These are phyloP conservation scores for Halcyon badia DNA, from an alignment of 2,797 vertebrate species.

Conservation along the genomic window DNA sequence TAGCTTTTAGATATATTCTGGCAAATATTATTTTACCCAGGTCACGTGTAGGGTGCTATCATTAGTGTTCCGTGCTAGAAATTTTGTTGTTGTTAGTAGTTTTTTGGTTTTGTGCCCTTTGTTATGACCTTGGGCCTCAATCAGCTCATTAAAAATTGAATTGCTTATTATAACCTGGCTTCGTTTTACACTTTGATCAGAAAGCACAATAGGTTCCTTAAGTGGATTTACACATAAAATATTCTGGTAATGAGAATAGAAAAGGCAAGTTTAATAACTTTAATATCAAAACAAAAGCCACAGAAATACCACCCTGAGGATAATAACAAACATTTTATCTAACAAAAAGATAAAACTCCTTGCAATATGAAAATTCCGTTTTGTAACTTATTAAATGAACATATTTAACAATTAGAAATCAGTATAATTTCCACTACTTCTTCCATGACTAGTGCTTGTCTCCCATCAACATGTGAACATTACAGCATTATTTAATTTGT, in stretches of 20 bases:
- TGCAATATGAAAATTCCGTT: slow-evolving; percentile 71
- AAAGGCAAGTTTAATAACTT: slow-evolving; percentile 78
- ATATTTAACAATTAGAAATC: slow-evolving; percentile 51
- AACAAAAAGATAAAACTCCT: slow-evolving; percentile 72
- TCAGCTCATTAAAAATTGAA: slow-evolving; percentile 90
- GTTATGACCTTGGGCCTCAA: slow-evolving; percentile 79
- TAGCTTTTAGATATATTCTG: slow-evolving; percentile 39
- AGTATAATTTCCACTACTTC: slow-evolving; percentile 47
- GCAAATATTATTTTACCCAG: slow-evolving; percentile 69
- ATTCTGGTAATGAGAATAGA: slow-evolving; percentile 82
- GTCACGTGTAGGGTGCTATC: slow-evolving; percentile 43
- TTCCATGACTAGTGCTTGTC: background rate
- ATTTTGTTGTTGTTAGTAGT: slow-evolving; percentile 75
- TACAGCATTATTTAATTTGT: background rate
- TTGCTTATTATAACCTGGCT: slow-evolving; percentile 85
- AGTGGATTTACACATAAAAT: slow-evolving; percentile 82
- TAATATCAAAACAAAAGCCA: slow-evolving; percentile 73
- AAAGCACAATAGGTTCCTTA: slow-evolving; percentile 81
- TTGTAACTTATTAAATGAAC: slow-evolving; percentile 59
- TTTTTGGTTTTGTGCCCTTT: slow-evolving; percentile 67
- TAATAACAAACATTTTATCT: slow-evolving; percentile 69
- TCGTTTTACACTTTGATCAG: slow-evolving; percentile 83
- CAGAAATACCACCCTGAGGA: slow-evolving; percentile 66
- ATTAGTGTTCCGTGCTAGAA: slow-evolving; percentile 71
- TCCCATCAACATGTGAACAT: slow-evolving; percentile 1